Evolutionary conservation across 2,797 vertebrate species (phyloP), one percentile per base, ranked within the genome.

Genomic region (Coranthus polyacanthus): DNA sequence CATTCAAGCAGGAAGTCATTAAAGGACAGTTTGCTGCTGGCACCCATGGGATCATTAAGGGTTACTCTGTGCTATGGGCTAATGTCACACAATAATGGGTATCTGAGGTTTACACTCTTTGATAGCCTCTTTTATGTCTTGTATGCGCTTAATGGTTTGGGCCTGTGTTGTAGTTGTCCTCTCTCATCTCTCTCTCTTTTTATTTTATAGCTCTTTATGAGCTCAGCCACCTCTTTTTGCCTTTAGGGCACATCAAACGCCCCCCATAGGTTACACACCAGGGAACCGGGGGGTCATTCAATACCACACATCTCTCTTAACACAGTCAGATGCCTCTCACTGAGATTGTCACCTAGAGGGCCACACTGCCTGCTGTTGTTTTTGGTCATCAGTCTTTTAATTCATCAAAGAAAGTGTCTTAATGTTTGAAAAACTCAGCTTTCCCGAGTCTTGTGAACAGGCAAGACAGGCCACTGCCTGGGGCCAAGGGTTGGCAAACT

Each of bases 71-170:
- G 83, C 78, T 70, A 77, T 68, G 68, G 79, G 82, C 83, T 91
- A 83, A 91, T 89, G 83, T 83, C 82, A 83, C 69, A 78, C 81
- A 79, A 85, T 90, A 88, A 91, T 86, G 79, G 75, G 71, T 86
- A 81, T 76, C 75, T 88, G 82, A 73, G 71, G 68, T 87, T 88
- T 89, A 84, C 84, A 75, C 70, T 74, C 72, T 83, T 82, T 86
- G 77, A 88, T 88, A 58, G 82, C 65, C 72, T 81, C 71, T 86
- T 90, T 89, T 86, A 90, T 91, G 84, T 89, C 75, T 84, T 49
- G 38, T 78, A 69, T 38, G 36, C 38, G 36, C 66, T 77, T 72
- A 79, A 82, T 79, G 73, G 58, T 78, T 84, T 59, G 71, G 76
- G 78, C 53, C 49, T 45, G 54, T 71, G 68, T 65, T 79, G 63